phyloP scores from a whole-genome alignment of 2,888 invertebrate species.

The Volucella bombylans region DNA sequence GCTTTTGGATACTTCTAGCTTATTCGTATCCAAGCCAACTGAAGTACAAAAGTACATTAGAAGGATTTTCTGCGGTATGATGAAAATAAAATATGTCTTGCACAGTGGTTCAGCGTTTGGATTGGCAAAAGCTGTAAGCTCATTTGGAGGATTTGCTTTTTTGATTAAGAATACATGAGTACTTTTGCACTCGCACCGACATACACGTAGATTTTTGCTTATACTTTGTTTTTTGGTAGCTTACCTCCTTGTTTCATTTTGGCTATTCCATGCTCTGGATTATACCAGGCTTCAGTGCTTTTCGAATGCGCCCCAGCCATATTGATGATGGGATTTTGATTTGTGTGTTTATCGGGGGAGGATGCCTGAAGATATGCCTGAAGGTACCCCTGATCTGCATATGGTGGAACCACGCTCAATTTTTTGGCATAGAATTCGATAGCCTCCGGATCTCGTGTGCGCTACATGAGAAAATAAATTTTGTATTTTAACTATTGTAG shows the following conservation, averaged over 20 bases:
- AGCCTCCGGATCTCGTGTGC: constrained; percentile 86
- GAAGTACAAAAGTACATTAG: constrained; percentile 64
- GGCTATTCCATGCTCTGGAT: constrained; percentile 84
- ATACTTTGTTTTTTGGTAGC: constrained; percentile 45
- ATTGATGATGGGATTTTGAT: constrained; percentile 38
- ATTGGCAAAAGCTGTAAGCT: constrained; percentile 61
- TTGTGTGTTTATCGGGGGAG: constrained; percentile 22
- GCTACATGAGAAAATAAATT: constrained; percentile 82
- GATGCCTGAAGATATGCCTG: constrained; percentile 13
- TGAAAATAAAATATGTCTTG: constrained; percentile 58
- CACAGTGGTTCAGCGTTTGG: constrained; percentile 35
- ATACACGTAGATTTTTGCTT: constrained; percentile 5
- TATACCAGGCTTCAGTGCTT: constrained; percentile 81
- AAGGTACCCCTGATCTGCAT: constrained; percentile 58
- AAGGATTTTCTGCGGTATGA: constrained; percentile 58
- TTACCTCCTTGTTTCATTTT: constrained; percentile 84
- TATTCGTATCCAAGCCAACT: constrained; percentile 57
- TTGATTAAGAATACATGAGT: constrained; percentile 63
- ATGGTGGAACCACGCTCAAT: constrained; percentile 80
- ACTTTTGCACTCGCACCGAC: too few species aligned
- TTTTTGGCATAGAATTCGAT: constrained; percentile 85
- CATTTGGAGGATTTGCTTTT: constrained; percentile 64
- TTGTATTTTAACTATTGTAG: not conserved
- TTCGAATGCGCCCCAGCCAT: constrained; percentile 78
- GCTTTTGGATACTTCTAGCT: constrained; percentile 60